Conservation (phyloP, 2,113 vertebrate genomes). For the Sorex fumeus region DNA sequence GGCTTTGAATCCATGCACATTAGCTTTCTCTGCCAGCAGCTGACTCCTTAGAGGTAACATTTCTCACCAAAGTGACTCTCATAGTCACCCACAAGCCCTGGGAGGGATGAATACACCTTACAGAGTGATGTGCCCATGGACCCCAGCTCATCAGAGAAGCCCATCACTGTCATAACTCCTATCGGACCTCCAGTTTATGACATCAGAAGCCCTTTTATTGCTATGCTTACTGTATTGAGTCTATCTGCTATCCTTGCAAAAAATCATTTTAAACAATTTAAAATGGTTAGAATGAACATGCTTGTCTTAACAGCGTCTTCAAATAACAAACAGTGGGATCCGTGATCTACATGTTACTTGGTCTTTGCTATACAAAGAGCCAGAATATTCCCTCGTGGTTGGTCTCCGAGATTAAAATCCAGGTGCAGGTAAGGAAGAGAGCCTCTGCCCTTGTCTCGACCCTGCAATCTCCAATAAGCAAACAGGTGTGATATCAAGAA, state of each 20-base stretch:
- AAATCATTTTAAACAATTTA: neutral
- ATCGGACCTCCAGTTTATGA: neutral
- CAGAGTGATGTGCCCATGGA: neutral
- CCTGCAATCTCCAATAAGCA: neutral
- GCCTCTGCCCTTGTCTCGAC: neutral
- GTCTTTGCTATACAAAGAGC: neutral
- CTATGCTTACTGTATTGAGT: neutral
- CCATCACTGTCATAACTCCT: neutral
- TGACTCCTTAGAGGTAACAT: neutral
- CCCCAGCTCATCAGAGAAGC: neutral
- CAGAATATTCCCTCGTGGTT: neutral
- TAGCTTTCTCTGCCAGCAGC: neutral
- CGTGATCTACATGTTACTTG: neutral
- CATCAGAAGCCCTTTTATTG: neutral
- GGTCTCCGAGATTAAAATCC: neutral
- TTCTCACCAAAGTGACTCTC: neutral
- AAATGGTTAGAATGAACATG: neutral
- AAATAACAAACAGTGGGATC: neutral
- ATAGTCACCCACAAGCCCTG: neutral
- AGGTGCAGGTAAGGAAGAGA: neutral
- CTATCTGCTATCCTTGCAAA: neutral
- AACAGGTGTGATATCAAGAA: no score
- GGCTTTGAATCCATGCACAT: neutral
- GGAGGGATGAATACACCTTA: neutral
- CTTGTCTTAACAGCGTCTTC: neutral